Evolutionary conservation across 2,113 vertebrate genomes (phyloP).

Genomic region (Mus spicilegus): DNA sequence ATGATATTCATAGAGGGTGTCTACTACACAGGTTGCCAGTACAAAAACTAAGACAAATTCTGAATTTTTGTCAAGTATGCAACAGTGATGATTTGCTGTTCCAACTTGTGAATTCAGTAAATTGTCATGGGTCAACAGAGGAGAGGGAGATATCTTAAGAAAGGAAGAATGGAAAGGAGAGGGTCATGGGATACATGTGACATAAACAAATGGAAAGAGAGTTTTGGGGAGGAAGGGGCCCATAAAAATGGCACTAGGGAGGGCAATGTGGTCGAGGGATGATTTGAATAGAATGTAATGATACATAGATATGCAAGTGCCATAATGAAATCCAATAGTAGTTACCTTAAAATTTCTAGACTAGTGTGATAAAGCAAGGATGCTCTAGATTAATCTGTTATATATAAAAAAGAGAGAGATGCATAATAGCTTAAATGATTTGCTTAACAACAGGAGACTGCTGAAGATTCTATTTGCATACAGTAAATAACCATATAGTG

Average conservation of each 20-base stretch:
- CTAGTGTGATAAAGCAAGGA: not conserved
- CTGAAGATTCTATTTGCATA: not conserved
- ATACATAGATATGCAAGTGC: not conserved
- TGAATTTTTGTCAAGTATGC: not conserved
- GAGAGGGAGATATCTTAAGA: not conserved
- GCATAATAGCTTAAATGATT: not conserved
- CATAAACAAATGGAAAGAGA: not conserved
- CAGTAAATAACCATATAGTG: no score
- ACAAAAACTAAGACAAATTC: not conserved
- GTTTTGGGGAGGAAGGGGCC: not conserved
- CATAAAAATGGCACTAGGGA: accelerated
- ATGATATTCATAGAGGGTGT: not conserved
- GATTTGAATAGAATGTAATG: not conserved
- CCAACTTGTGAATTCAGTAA: not conserved
- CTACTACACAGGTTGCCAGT: not conserved
- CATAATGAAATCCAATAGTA: not conserved
- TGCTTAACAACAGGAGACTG: no score
- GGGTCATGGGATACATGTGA: not conserved
- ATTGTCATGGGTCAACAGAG: not conserved
- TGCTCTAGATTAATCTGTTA: not conserved
- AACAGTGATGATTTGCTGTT: not conserved
- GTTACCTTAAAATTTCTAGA: not conserved
- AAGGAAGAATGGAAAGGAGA: not conserved
- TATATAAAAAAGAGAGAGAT: not conserved
- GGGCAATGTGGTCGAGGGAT: not conserved